phyloP scores from a whole-genome alignment of 1,140 invertebrate species.

The Choristoneura fumiferana region DNA sequence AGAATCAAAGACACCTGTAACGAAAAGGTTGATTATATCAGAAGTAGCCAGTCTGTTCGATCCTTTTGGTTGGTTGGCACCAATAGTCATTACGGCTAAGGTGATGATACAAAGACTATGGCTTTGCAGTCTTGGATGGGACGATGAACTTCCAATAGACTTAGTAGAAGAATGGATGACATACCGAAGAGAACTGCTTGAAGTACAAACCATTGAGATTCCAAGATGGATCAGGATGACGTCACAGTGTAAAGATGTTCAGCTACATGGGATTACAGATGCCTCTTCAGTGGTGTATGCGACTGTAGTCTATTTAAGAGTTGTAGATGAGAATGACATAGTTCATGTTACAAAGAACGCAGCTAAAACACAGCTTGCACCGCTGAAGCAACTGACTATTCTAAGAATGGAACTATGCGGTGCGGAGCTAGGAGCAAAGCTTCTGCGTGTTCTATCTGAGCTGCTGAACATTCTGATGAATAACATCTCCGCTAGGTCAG shows the following conservation, averaged over 20 bases:
- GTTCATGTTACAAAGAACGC: conserved; percentile 26
- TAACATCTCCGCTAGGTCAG: conserved; percentile 51
- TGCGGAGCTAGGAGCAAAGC: conserved; percentile 36
- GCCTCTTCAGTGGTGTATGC: conserved; percentile 39
- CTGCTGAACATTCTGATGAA: conserved; percentile 38
- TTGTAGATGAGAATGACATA: conserved; percentile 27
- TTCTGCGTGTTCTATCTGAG: conserved; percentile 25
- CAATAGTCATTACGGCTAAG: conserved; percentile 52
- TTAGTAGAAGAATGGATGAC: conserved; percentile 32
- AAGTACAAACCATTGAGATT: conserved; percentile 31
- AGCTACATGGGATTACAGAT: conserved; percentile 44
- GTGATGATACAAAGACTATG: conserved; percentile 59
- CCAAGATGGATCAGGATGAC: conserved; percentile 28
- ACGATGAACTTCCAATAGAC: conserved; percentile 36
- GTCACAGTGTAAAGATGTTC: conserved; percentile 20
- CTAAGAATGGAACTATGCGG: conserved; percentile 53
- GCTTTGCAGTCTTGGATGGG: conserved; percentile 49
- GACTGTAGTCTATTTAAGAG: conserved; percentile 33
- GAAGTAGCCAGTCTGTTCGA: conserved; percentile 51
- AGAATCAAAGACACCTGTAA: conserved; percentile 23
- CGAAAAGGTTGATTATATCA: conserved; percentile 49
- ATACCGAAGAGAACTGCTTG: conserved; percentile 27
- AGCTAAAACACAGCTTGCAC: conserved; percentile 38
- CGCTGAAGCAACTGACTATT: no score
- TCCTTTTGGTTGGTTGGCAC: conserved; percentile 51